Percentiles rank a stretch among this genome's conserved stretches.
Conservation (phyloP, 2,888 invertebrate genomes). For the Zaprionus obscuricornis region DNA sequence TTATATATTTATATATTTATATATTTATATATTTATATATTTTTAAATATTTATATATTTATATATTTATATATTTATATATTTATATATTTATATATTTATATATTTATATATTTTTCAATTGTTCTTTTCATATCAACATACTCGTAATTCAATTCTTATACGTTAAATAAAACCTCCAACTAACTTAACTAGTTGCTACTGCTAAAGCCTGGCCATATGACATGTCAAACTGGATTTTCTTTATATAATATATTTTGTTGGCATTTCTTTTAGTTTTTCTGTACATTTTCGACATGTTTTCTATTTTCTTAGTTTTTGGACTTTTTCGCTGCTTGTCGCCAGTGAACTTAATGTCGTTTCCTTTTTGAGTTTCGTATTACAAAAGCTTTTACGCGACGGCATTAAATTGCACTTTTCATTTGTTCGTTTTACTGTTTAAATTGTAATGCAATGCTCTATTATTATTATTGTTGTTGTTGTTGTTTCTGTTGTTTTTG, state of each 20-base stretch:
- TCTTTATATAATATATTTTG: not conserved
- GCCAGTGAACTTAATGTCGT: constrained; percentile 16
- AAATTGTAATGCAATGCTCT: constrained; percentile 18
- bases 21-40: no score
- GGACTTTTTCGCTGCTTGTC: constrained; percentile 14
- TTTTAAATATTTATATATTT: no score
- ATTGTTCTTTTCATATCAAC: no score
- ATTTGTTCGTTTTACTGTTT: constrained; percentile 25
- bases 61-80: no score
- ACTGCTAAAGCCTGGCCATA: no score
- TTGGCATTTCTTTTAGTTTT: constrained; percentile 9
- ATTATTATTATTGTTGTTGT: constrained; percentile 6
- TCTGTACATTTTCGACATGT: constrained; percentile 20
- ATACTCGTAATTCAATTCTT: no score
- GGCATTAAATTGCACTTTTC: constrained; percentile 40
- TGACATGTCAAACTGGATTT: no score
- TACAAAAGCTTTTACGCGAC: constrained; percentile 15
- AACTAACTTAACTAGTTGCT: no score
- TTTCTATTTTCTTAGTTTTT: constrained; percentile 5
- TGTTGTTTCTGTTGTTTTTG: constrained; percentile 40
- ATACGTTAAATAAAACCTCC: no score
- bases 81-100: no score
- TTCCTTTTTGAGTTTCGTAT: constrained; percentile 27
- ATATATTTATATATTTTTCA: no score
- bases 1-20: no score